Base-by-base conservation (phyloP, 1,140 invertebrate species). In the Epicauta chinensis region DNA sequence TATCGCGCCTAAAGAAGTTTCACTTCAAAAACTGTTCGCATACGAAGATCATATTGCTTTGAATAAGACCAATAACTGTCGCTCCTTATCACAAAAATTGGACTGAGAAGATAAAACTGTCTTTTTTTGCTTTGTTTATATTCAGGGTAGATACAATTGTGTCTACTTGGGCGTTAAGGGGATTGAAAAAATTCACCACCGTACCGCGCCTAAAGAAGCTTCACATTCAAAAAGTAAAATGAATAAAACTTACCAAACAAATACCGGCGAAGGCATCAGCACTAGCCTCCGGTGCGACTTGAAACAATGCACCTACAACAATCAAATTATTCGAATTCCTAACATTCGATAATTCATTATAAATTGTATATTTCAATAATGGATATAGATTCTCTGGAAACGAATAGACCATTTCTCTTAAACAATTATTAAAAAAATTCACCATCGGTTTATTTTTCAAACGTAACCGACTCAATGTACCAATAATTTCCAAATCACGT, bases 251-350 rank as follows among this genome's bases (percentile, higher is more conserved):
- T 61, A 84, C 79, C 76, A 82, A 74, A 61, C 81, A 86, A 46
- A 91, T 89, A 68, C 91, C 86, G 13, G 87, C 88, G 51, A 92
- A 78, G 59, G 86, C 78, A 49, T 80, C 78, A 0, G 89, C 84
- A n/a, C 87, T 82, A 16, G 80, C 75, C 54, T 89, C 84, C 0
- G 86, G 83, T 47, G 83, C 76, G 15, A 85, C 83, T 68, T 92
- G 88, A 62, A 97, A 91, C 65, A 97, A 85, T 2, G 89, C 85
- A 5, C 83, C 82, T 36, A 94, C 72, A 61, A 95, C 82, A 1
- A 86, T 79, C 83, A 97, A 91, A 71, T 97, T 97, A 73, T 96
- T 97, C 0, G 90, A 89, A 77, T 95, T 96, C 39, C 93, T 79
- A 3, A 85, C 82, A 62, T 87, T 86, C 0, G 92, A 94, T 29